Evolutionary conservation across 2,797 vertebrate genomes (phyloP).

Genomic region (Chelon labrosus): DNA sequence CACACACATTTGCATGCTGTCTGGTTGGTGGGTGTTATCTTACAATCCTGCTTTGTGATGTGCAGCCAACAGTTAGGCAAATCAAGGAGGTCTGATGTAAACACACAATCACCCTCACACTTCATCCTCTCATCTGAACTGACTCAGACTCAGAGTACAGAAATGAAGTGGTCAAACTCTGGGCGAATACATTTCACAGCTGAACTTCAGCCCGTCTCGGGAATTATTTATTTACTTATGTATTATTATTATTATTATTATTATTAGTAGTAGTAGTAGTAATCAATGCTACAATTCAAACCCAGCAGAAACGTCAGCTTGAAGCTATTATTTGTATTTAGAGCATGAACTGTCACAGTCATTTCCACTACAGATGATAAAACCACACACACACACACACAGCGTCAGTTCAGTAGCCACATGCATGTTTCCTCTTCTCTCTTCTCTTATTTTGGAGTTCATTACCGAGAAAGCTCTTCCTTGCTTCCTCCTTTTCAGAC

Average conservation of each 20-base stretch:
- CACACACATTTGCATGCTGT: conserved; percentile 68
- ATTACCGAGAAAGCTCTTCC: conserved; percentile 78
- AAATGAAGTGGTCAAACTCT: too few relatives aligned
- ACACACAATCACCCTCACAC: conserved; percentile 52
- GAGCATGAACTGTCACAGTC: conserved; percentile 38
- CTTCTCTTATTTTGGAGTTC: conserved; percentile 74
- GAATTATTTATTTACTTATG: too few relatives aligned
- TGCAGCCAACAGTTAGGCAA: conserved; percentile 69
- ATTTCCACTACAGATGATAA: conserved; percentile 42
- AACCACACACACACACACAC: conserved; percentile 52
- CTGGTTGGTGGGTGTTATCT: conserved; percentile 38
- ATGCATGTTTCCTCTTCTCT: conserved; percentile 79
- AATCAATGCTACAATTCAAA: neutral
- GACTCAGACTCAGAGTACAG: neutral
- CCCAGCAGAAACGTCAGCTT: neutral
- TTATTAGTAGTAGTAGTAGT: too few relatives aligned
- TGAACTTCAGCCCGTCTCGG: too few relatives aligned
- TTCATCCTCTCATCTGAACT: conserved; percentile 44
- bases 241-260: too few relatives aligned
- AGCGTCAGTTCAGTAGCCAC: conserved; percentile 64
- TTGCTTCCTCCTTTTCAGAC: conserved; percentile 83
- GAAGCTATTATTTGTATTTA: conserved; percentile 34
- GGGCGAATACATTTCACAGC: too few relatives aligned
- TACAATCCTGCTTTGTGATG: conserved; percentile 72
- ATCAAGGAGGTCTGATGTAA: conserved; percentile 47